These are phyloP conservation scores for Anolis apletophallus DNA, from an alignment of 2,797 vertebrate species.

Conservation along the genomic window DNA sequence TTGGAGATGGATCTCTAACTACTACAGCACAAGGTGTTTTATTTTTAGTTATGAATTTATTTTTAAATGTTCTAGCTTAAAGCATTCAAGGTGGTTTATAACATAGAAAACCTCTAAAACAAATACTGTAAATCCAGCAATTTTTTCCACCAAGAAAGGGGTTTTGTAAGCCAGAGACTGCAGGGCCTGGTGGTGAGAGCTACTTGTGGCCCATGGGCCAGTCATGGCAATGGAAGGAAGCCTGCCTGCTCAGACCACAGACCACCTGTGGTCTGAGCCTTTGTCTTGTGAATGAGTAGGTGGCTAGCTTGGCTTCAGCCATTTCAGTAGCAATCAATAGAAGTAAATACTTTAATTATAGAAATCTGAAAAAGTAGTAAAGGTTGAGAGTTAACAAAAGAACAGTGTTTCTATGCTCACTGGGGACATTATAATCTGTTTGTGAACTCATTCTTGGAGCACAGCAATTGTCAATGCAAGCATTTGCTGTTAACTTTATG, in stretches of 20 bases:
- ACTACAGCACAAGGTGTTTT: neutral
- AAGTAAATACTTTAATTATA: neutral
- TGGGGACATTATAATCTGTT: neutral
- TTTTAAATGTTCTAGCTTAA: neutral
- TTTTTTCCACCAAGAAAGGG: too few species aligned
- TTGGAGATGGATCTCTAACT: neutral
- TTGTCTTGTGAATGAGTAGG: neutral
- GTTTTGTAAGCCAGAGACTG: too few species aligned
- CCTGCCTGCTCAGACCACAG: too few species aligned
- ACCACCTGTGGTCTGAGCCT: neutral
- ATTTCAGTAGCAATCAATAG: neutral
- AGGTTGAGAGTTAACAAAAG: neutral
- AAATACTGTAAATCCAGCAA: neutral
- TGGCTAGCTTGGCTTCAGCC: neutral
- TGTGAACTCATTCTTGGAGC: neutral
- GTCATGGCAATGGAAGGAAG: too few species aligned
- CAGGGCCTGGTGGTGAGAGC: too few species aligned
- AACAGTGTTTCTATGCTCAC: neutral
- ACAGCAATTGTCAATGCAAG: neutral
- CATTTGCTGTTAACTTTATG: constrained; percentile 3
- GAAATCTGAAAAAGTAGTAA: neutral
- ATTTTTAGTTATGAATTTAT: neutral
- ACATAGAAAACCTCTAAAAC: neutral
- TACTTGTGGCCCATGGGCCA: too few species aligned
- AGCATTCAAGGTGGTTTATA: neutral